Conservation (phyloP, 1,140 invertebrate species). For the Ruditapes philippinarum region DNA sequence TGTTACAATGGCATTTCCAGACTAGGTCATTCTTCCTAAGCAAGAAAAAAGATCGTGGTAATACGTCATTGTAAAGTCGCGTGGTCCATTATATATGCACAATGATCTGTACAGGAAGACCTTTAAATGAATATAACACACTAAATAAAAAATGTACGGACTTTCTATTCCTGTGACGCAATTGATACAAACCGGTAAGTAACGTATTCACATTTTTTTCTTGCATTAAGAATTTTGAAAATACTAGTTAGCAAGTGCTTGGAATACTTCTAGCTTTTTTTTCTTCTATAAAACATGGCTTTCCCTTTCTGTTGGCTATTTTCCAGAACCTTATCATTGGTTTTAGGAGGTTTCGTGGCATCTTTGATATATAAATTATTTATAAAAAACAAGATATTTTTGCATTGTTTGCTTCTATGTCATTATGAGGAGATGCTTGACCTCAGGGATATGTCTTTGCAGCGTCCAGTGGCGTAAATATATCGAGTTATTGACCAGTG, state of each 20-base stretch:
- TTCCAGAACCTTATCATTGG: conserved; percentile 6
- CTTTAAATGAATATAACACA: neutral
- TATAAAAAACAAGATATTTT: conserved; percentile 2
- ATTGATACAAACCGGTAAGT: conserved; percentile 38
- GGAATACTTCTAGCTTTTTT: neutral
- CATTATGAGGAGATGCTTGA: conserved; percentile 6
- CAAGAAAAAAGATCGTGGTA: neutral
- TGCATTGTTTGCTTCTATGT: neutral
- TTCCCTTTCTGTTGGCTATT: conserved; percentile 28
- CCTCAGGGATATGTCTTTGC: conserved; percentile 29
- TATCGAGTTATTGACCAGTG: conserved; percentile 51
- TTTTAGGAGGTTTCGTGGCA: neutral
- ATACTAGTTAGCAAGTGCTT: neutral
- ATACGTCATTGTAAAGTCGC: conserved; percentile 20
- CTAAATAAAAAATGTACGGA: conserved; percentile 39
- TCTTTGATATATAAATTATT: conserved; percentile 1
- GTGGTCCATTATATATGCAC: conserved; percentile 26
- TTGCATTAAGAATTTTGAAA: neutral
- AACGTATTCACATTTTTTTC: neutral
- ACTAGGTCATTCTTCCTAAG: neutral
- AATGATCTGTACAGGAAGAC: neutral
- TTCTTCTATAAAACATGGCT: neutral
- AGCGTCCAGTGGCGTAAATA: conserved; percentile 41
- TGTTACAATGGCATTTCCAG: neutral
- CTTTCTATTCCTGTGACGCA: conserved; percentile 25